A percentile compares a stretch with the other conserved stretches of the same genome.
phyloP scores from a whole-genome alignment of 1,140 invertebrate genomes.

The Listronotus bonariensis region DNA sequence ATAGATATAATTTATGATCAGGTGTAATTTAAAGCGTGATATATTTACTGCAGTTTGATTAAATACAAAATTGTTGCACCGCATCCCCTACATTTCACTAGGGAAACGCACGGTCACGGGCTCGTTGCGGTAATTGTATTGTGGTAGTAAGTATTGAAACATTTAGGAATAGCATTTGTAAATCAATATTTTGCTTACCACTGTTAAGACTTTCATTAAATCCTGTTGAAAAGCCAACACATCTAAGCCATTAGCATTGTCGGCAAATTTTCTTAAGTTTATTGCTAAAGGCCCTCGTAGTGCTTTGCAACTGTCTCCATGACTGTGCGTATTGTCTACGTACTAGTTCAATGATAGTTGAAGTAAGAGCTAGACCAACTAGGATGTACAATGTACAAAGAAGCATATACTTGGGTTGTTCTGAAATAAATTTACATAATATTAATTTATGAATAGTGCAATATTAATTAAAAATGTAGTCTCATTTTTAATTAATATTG shows the following conservation, averaged over 20 bases:
- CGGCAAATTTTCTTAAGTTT: conserved; percentile 72
- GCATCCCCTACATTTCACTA: no score
- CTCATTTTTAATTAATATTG: no score
- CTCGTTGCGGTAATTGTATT: no score
- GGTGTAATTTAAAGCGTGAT: no score
- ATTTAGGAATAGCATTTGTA: no score
- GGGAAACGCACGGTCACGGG: no score
- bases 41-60: no score
- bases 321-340: conserved; percentile 82
- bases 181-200: conserved; percentile 57
- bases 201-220: conserved; percentile 66
- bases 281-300: conserved; percentile 80
- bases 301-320: conserved; percentile 78
- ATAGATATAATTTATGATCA: no score
- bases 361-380: conserved; percentile 89
- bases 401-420: conserved; percentile 85
- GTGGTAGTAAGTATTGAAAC: no score
- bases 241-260: conserved; percentile 72
- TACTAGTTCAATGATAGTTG: conserved; percentile 92
- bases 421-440: conserved; percentile 59
- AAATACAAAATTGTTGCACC: no score
- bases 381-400: conserved; percentile 91
- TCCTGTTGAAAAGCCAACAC: conserved; percentile 71
- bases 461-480: no score
- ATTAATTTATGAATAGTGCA: no score